Base-by-base conservation (phyloP, 2,113 vertebrate genomes). In the Aleadryas rufinucha region DNA sequence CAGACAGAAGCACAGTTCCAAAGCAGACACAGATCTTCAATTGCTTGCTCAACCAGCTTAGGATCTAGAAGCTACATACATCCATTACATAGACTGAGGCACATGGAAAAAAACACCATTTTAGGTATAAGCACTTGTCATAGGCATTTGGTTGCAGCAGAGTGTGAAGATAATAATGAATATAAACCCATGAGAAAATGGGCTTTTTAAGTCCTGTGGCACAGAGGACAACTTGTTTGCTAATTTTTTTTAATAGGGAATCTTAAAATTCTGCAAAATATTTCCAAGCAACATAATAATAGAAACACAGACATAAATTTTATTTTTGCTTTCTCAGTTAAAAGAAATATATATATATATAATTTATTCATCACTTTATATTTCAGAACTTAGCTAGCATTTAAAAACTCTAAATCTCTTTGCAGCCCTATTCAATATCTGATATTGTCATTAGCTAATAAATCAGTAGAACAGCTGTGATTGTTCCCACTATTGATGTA, bases 41-140 rank as follows among this genome's bases (percentile, higher is more conserved):
- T 52, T 69, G 3, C 37, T 84, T 69, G 33, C 44, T 87, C 27
- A 60, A 27, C 2, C 3, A 42, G 11, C 6, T 72, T 50, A 74
- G 23, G 11, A 72, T 42, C 49, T 41, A 37, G 78, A 74, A 72
- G 13, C 14, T 72, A 8, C 30, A 12, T 45, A 16, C 8, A 69
- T 60, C 56, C 41, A 69, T 41, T 33, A 13, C 26, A 35, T 7
- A 13, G 15, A 45, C n/a, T 77, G 30, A 63, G 21, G 20, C 5
- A 42, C 18, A 47, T 1, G 4, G 11, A 2, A 42, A 83, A 53
- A 79, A 65, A 2, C 6, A 57, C 1, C 3, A 12, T 52, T 60
- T 59, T 33, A 35, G 11, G 2, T 42, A 41, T 45, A 84, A 77
- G 12, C 30, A 26, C 20, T 60, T 81, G 12, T 72, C 30, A 52